A percentile compares a stretch with the other conserved stretches of the same genome.
These are phyloP conservation scores for Rhegmatorhina hoffmannsi DNA, from an alignment of 2,113 vertebrate genomes.

Conservation along the genomic window DNA sequence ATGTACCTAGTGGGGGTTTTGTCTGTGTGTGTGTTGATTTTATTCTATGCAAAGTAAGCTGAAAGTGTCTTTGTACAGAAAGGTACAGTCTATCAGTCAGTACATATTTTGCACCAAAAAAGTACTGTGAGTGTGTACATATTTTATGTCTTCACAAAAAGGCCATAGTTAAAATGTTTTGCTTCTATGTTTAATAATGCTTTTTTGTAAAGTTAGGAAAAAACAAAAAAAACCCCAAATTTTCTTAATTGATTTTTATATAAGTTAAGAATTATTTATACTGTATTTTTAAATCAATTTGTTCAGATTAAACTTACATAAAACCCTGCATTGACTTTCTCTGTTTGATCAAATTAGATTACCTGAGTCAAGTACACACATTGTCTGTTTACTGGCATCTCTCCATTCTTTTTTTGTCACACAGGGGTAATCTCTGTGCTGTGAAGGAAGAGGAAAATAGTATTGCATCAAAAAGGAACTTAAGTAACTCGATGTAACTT, in stretches of 20 bases:
- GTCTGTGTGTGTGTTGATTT: constrained; percentile 27
- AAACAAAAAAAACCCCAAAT: background rate
- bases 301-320: constrained; percentile 72
- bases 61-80: constrained; percentile 42
- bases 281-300: constrained; percentile 75
- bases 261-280: constrained; percentile 81
- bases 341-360: background rate
- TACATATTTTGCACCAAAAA: constrained; percentile 67
- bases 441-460: background rate
- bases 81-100: constrained; percentile 33
- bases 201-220: constrained; percentile 67
- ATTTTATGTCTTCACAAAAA: constrained; percentile 61
- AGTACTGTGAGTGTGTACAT: constrained; percentile 69
- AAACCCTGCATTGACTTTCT: background rate
- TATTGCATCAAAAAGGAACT: background rate
- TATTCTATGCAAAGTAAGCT: constrained; percentile 60
- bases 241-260: constrained; percentile 72
- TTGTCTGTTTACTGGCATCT: background rate
- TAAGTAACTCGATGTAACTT: background rate
- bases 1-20: background rate
- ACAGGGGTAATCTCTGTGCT: background rate
- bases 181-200: constrained; percentile 37
- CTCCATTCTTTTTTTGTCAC: background rate
- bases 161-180: constrained; percentile 43
- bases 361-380: background rate